Percentiles rank a stretch among this genome's conserved stretches.
Conservation (phyloP, 1,140 invertebrate genomes). For the Sweltsa coloradensis region DNA sequence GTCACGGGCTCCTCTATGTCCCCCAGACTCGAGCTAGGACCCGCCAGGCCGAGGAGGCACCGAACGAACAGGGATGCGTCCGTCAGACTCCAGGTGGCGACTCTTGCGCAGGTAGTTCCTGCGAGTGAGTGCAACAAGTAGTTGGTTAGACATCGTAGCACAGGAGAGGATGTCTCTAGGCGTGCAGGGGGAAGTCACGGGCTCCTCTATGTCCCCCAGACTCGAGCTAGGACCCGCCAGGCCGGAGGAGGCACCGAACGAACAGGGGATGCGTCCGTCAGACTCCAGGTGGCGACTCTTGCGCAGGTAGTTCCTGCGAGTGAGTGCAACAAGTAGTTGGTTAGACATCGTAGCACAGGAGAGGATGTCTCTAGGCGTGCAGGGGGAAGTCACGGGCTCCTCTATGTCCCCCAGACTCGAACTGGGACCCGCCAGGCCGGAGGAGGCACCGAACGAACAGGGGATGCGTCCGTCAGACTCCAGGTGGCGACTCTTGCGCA, state of each 20-base stretch:
- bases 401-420: too few species aligned
- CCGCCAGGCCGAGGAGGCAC: too few species aligned
- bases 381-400: slow-evolving; percentile 26
- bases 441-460: slow-evolving; percentile 3
- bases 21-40: too few species aligned
- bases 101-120: slow-evolving; percentile 54
- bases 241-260: neutral
- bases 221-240: too few species aligned
- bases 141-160: too few species aligned
- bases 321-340: too few species aligned
- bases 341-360: too few species aligned
- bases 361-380: slow-evolving; percentile 57
- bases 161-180: slow-evolving; percentile 66
- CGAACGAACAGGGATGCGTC: slow-evolving; percentile 14
- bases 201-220: too few species aligned
- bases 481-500: slow-evolving; percentile 48
- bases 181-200: slow-evolving; percentile 35
- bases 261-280: slow-evolving; percentile 23
- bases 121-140: too few species aligned
- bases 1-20: too few species aligned
- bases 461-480: slow-evolving; percentile 31
- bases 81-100: slow-evolving; percentile 43
- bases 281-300: slow-evolving; percentile 45
- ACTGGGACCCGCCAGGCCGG: too few species aligned
- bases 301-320: slow-evolving; percentile 49